Percentiles rank a stretch among this genome's conserved stretches.
These are phyloP conservation scores for Xanthorhoe designata DNA, from an alignment of 2,888 invertebrate genomes.

Conservation along the genomic window DNA sequence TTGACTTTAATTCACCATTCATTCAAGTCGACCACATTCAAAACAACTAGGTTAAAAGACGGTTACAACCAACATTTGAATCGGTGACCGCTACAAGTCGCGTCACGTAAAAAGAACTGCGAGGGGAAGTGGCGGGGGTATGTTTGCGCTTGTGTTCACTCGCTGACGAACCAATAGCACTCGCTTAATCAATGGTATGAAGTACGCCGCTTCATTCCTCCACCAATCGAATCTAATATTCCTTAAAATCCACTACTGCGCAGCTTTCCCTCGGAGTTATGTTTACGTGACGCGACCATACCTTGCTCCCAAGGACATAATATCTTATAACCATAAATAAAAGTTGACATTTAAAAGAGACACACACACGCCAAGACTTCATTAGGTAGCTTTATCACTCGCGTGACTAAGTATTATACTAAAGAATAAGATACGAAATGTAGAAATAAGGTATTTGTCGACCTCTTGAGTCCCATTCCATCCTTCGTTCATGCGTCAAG, in stretches of 20 bases:
- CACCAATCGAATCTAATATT: too few relatives aligned
- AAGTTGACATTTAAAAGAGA: conserved; percentile 43
- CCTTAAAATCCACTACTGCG: too few relatives aligned
- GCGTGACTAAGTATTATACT: conserved; percentile 49
- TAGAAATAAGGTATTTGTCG: conserved; percentile 37
- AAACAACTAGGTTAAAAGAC: not conserved
- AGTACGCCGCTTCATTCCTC: too few relatives aligned
- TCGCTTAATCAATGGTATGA: too few relatives aligned
- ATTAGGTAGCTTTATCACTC: conserved; percentile 40
- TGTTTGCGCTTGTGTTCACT: too few relatives aligned
- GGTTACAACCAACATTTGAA: not conserved
- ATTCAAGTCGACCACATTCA: conserved; percentile 53
- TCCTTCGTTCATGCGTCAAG: conserved; percentile 44
- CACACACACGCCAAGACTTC: conserved; percentile 49
- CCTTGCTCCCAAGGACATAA: not conserved
- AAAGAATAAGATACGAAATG: conserved; percentile 25
- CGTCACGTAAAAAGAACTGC: too few relatives aligned
- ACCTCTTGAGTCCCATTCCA: conserved; percentile 39
- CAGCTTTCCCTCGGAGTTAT: too few relatives aligned
- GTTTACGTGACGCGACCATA: too few relatives aligned
- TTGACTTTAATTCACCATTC: conserved; percentile 60
- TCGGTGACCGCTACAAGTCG: not conserved
- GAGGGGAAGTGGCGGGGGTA: too few relatives aligned
- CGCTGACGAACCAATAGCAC: too few relatives aligned
- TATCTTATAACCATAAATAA: not conserved